phyloP scores from a whole-genome alignment of 1,140 invertebrate species.

The Streblospio benedicti region DNA sequence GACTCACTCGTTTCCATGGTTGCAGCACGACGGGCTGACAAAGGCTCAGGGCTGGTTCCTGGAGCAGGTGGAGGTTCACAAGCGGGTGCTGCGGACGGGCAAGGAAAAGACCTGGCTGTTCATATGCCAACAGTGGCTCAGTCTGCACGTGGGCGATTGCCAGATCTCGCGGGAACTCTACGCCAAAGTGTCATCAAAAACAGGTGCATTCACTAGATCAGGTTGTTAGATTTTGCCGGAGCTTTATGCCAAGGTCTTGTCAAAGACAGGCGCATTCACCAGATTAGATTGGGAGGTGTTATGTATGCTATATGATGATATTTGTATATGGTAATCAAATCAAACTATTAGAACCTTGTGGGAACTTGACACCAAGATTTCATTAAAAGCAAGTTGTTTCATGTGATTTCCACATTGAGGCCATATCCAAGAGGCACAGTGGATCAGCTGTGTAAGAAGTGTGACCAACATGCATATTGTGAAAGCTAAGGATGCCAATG shows the following conservation, averaged over 20 bases:
- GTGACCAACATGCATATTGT: no score
- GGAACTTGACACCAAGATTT: no score
- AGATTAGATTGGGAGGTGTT: constrained; percentile 32
- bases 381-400: no score
- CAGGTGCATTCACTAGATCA: constrained; percentile 26
- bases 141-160: constrained; percentile 40
- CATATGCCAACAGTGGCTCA: constrained; percentile 44
- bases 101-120: constrained; percentile 43
- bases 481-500: no score
- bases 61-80: constrained; percentile 40
- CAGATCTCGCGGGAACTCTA: constrained; percentile 36
- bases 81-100: constrained; percentile 25
- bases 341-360: no score
- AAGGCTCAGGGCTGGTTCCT: constrained; percentile 45
- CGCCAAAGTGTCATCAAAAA: constrained; percentile 34
- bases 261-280: constrained; percentile 37
- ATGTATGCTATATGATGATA: constrained; percentile 35
- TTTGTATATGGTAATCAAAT: no score
- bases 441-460: no score
- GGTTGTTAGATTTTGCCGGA: constrained; percentile 38
- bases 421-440: no score
- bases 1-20: no score
- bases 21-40: constrained; percentile 40
- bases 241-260: constrained; percentile 33
- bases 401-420: no score